Evolutionary conservation across 2,888 invertebrate species (phyloP).

Genomic region (Elegia similella): DNA sequence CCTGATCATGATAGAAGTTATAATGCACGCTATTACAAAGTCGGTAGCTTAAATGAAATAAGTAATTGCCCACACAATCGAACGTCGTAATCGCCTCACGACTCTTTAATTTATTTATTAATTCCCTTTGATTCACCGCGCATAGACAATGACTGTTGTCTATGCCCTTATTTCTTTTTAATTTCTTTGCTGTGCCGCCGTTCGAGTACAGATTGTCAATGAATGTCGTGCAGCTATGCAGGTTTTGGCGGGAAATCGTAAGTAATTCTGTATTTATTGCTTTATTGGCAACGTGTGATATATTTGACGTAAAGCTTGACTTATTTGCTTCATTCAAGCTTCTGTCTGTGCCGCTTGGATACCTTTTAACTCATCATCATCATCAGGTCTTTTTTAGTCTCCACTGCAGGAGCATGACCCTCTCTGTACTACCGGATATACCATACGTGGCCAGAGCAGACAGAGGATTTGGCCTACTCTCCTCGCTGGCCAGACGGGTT

Average conservation of each 20-base stretch:
- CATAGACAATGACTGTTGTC: constrained; percentile 49
- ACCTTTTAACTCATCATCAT: no score
- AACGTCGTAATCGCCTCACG: constrained; percentile 14
- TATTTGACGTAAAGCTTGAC: neutral
- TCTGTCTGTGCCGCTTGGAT: neutral
- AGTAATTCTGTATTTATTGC: neutral
- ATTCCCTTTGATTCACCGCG: constrained; percentile 17
- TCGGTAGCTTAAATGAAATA: constrained; percentile 6
- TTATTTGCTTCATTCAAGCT: neutral
- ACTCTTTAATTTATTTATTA: constrained; percentile 16
- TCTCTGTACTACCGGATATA: no score
- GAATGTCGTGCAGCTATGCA: constrained; percentile 15
- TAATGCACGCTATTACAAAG: neutral
- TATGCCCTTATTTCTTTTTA: constrained; percentile 71
- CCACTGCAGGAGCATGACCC: no score
- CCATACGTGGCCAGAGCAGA: no score
- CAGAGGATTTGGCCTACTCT: no score
- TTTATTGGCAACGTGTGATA: neutral
- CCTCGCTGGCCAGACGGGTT: no score
- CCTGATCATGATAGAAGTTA: no score
- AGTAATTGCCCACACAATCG: constrained; percentile 5
- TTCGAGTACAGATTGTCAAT: constrained; percentile 51
- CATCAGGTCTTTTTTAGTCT: no score
- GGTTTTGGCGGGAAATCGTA: constrained; percentile 10
- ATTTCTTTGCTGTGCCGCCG: constrained; percentile 64